phyloP scores from a whole-genome alignment of 2,888 invertebrate species.

The Merodon equestris region DNA sequence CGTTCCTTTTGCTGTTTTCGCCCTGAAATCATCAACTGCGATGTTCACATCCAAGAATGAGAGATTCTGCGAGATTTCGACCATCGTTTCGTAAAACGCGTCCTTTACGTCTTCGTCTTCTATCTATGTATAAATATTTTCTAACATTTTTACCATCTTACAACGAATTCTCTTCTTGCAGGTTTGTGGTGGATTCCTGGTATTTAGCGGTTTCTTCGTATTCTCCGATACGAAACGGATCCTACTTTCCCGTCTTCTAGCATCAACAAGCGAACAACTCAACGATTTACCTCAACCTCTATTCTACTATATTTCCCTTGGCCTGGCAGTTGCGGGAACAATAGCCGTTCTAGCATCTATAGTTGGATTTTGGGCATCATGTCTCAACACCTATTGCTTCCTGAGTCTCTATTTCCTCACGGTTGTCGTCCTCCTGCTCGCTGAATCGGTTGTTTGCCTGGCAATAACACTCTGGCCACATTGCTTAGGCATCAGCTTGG shows the following conservation, averaged over 20 bases:
- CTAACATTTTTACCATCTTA: no score
- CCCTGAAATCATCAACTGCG: no score
- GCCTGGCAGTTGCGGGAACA: constrained; percentile 85
- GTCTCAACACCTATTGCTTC: constrained; percentile 86
- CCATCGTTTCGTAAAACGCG: no score
- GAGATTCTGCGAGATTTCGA: no score
- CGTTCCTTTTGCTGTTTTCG: no score
- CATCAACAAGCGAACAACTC: constrained; percentile 80
- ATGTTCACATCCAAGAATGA: no score
- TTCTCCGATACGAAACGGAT: constrained; percentile 86
- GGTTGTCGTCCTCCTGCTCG: constrained; percentile 83
- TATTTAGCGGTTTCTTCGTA: constrained; percentile 86
- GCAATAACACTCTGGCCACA: constrained; percentile 88
- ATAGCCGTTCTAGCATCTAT: constrained; percentile 85
- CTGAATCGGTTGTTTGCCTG: constrained; percentile 86
- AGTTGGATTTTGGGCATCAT: constrained; percentile 90
- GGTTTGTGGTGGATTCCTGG: constrained; percentile 86
- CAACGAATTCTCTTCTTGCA: constrained; percentile 75
- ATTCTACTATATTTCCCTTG: constrained; percentile 87
- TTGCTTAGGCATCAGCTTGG: constrained; percentile 85
- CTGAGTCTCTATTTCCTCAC: constrained; percentile 87
- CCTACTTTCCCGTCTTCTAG: constrained; percentile 85
- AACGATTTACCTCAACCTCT: constrained; percentile 85
- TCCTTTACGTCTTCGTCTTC: no score
- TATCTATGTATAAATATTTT: no score